Base-by-base conservation (phyloP, 2,797 vertebrate species). In the Tragelaphus eurycerus region DNA sequence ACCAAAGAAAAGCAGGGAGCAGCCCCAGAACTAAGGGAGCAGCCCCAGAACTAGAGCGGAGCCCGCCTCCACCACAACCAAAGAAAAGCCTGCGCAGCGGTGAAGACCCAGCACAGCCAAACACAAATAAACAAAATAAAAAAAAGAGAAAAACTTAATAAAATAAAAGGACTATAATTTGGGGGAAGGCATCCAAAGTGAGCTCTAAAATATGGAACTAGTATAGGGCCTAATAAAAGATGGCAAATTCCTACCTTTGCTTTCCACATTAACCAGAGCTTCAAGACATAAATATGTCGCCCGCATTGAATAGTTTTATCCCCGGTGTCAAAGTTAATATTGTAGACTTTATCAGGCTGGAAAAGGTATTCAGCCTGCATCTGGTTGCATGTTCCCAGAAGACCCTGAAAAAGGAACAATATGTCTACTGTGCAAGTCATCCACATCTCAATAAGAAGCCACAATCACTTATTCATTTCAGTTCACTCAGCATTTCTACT, bases 221-320 rank as follows among this genome's bases (percentile, higher is more conserved):
- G 67, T 74, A 6, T 14, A 64, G 17, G 29, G 38, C 62, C 74
- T 95, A 25, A 15, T 34, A 34, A 74, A 52, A 83, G 27, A 38
- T n/a, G 50, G 5, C 31, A n/a, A 31, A 46, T 86, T 38, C 50
- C 4, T 96, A 99, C 99, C 98, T 99, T 99, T 71, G 98, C 98
- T 96, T 99, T 99, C 99, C 98, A 99, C 98, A 99, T 99, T 90
- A 99, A 98, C 98, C 98, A 99, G 14, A 99, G 98, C 89, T 99
- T 99, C 76, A 99, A 99, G 89, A 98, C 82, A 29, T 99, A 98
- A 31, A 99, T 98, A 4, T 99, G 98, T 79, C 98, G 34, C 21
- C 98, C 98, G 46, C 98, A 99, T 43, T 99, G 99, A 97, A 99
- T 99, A 87, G 96, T 98, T 97, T 99, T 99, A 96, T 99, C 98